Conservation (phyloP, 1,140 invertebrate species). For the honey bee (Apis mellifera) region Amel_HAv3.1 CM009932.2:10624001-10624500, state of each 20-base stretch:
- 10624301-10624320: slow-evolving; percentile 4
- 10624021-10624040: slow-evolving; percentile 80
- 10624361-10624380: slow-evolving; percentile 71
- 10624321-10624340: slow-evolving; percentile 72
- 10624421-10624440: slow-evolving; percentile 63
- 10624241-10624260: slow-evolving; percentile 24
- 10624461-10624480: slow-evolving; percentile 71
- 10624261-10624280: neutral
- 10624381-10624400: slow-evolving; percentile 76
- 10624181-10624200: neutral
- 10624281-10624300: neutral
- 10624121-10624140: slow-evolving; percentile 7
- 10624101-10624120: slow-evolving; percentile 76
- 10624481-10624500: slow-evolving; percentile 66
- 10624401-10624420: slow-evolving; percentile 52
- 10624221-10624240: slow-evolving; percentile 9
- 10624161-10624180: slow-evolving; percentile 41
- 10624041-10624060: slow-evolving; percentile 78
- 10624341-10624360: slow-evolving; percentile 46
- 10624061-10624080: slow-evolving; percentile 69
- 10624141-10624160: neutral
- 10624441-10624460: slow-evolving; percentile 75
- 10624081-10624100: slow-evolving; percentile 70
- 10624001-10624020: slow-evolving; percentile 72
- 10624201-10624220: slow-evolving; percentile 16